These are phyloP conservation scores for Tiliacea aurago DNA, from an alignment of 2,888 invertebrate species.

Conservation along the genomic window DNA sequence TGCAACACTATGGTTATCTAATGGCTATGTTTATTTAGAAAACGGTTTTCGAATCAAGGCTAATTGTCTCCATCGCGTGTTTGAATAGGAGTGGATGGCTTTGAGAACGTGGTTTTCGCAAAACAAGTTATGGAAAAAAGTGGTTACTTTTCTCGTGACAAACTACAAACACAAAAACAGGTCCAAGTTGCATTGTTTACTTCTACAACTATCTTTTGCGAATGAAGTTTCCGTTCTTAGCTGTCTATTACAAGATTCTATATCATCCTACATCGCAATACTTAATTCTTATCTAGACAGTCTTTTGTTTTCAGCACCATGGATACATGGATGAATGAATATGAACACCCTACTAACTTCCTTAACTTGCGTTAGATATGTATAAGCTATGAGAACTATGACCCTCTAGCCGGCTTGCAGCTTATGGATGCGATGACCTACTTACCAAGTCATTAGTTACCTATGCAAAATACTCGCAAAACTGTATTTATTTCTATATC, in stretches of 20 bases:
- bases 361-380: neutral
- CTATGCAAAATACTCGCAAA: conserved; percentile 6
- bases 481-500: neutral
- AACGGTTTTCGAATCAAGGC: conserved; percentile 58
- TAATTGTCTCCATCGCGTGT: conserved; percentile 61
- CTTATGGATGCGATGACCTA: conserved; percentile 24
- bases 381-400: conserved; percentile 18
- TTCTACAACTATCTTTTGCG: neutral
- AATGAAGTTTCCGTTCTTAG: neutral
- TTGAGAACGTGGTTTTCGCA: conserved; percentile 15
- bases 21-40: conserved; percentile 64
- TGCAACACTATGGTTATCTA: conserved; percentile 60
- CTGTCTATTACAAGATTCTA: neutral
- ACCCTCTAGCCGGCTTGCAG: conserved; percentile 4
- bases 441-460: conserved; percentile 28
- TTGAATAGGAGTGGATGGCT: conserved; percentile 25
- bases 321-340: neutral
- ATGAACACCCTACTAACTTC: neutral
- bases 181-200: conserved; percentile 10
- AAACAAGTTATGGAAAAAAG: conserved; percentile 15
- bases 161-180: too few relatives aligned
- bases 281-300: neutral
- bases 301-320: conserved; percentile 4
- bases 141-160: conserved; percentile 24
- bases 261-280: neutral